phyloP scores from a whole-genome alignment of 2,888 invertebrate species.

The Drosophila hamatofila region DNA sequence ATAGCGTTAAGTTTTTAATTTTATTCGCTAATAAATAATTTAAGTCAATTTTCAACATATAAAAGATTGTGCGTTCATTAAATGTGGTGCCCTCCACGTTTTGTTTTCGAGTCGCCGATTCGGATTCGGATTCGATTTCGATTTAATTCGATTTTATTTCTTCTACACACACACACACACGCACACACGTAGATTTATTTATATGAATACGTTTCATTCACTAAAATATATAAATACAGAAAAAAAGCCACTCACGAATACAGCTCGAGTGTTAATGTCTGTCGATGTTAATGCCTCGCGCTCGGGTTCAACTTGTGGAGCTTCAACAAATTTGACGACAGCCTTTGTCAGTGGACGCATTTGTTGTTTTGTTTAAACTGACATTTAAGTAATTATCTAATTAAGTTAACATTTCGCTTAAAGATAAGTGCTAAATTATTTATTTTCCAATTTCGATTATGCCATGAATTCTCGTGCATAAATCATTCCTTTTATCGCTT shows the following conservation, averaged over 20 bases:
- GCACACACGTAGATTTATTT: neutral
- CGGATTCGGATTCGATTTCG: constrained; percentile 21
- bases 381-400: constrained; percentile 80
- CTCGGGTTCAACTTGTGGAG: constrained; percentile 27
- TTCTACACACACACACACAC: constrained; percentile 14
- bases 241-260: constrained; percentile 18
- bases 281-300: constrained; percentile 45
- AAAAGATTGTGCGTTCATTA: constrained; percentile 75
- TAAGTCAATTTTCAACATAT: constrained; percentile 75
- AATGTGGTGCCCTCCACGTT: constrained; percentile 62
- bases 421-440: constrained; percentile 78
- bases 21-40: constrained; percentile 81
- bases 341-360: constrained; percentile 50
- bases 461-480: constrained; percentile 1
- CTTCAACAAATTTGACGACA: constrained; percentile 52
- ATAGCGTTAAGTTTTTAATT: constrained; percentile 83
- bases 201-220: constrained; percentile 55
- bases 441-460: constrained; percentile 55
- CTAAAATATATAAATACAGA: constrained; percentile 20
- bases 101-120: constrained; percentile 54
- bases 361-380: constrained; percentile 71
- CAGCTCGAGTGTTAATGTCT: constrained; percentile 8
- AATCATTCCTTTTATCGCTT: constrained; percentile 12
- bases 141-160: constrained; percentile 31
- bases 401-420: constrained; percentile 82